Evolutionary conservation across 92 coral and sea anemone genomes (phyloP), one percentile per base, ranked within the genome.

Genomic region (Meandrina meandrites): DNA sequence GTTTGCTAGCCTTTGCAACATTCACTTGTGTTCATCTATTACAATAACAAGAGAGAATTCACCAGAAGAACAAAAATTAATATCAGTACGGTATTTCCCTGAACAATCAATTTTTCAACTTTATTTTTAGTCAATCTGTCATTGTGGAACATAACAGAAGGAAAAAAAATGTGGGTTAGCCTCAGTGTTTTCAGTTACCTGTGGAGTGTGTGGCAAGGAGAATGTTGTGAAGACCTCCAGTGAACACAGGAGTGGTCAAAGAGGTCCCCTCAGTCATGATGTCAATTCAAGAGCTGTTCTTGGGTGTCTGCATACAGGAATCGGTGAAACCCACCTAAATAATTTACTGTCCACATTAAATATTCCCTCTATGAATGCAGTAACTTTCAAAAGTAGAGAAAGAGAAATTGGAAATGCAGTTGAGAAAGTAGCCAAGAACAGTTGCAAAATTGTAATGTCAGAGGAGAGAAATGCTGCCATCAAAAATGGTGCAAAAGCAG

Each of bases 241-340:
- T 14, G 74, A 87, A 68, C 96, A 94, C 86, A 83, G 78, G 56
- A 60, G 80, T 72, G 93, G 92, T 30, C 85, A 73, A 14, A 71
- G 92, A 68, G 96, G 96, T 57, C 94, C 96, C 24, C 89, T 24
- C 53, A 88, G 81, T 48, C 81, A 84, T 66, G 91, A 94, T 15
- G 93, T 88, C 11, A 93, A 91, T 80, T 79, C 96, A 21, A 73
- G 93, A 73, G 92, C 89, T 5, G 91, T 88, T 27, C 93, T 94
- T 53, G 96, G 90, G 17, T 91, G 86, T 35, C 86, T 94, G 4
- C 91, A 94, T 50, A 75, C 93, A 50, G 94, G 94, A 24, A 91
- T 91, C 50, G 91, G 96, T 11, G 73, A 94, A 48, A 89, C 86
- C 16, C 97, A 94, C 81, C 60, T 91, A 36, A 87, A 89, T 76